A percentile compares a stretch with the other conserved stretches of the same genome.
phyloP scores from a whole-genome alignment of 2,113 vertebrate species.

The Phrynocephalus versicolor region DNA sequence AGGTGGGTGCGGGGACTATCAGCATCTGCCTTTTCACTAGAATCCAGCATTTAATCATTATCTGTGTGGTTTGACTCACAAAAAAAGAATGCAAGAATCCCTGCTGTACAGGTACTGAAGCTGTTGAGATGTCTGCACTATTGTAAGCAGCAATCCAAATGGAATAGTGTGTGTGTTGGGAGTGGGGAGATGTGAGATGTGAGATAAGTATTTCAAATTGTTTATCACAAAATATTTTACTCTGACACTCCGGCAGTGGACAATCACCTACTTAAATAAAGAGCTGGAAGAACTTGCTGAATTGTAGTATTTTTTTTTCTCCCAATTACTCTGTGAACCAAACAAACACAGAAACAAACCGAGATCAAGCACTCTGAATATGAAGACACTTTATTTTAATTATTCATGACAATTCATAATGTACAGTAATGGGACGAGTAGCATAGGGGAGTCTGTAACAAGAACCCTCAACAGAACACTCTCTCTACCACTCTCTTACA shows the following conservation, averaged over 20 bases:
- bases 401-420: slow-evolving; percentile 68
- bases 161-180: neutral
- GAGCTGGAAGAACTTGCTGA: slow-evolving; percentile 52
- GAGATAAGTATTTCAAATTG: too few relatives aligned
- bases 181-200: neutral
- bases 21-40: slow-evolving; percentile 10
- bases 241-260: slow-evolving; percentile 48
- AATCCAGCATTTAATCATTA: slow-evolving; percentile 15
- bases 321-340: slow-evolving; percentile 59
- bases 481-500: slow-evolving; percentile 48
- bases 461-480: slow-evolving; percentile 57
- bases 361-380: slow-evolving; percentile 56
- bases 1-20: neutral
- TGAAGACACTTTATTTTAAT: slow-evolving; percentile 61
- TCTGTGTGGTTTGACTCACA: slow-evolving; percentile 17
- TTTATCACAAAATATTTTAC: slow-evolving; percentile 23
- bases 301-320: slow-evolving; percentile 45
- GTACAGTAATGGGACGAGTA: slow-evolving; percentile 38
- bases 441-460: slow-evolving; percentile 61
- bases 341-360: slow-evolving; percentile 25
- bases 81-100: slow-evolving; percentile 14
- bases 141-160: neutral
- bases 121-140: slow-evolving; percentile 3
- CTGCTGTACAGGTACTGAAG: slow-evolving; percentile 3
- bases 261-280: slow-evolving; percentile 53